A percentile compares a stretch with the other conserved stretches of the same genome.
Evolutionary conservation across 2,113 vertebrate genomes (phyloP).

Genomic region (Triplophysa dalaica): DNA sequence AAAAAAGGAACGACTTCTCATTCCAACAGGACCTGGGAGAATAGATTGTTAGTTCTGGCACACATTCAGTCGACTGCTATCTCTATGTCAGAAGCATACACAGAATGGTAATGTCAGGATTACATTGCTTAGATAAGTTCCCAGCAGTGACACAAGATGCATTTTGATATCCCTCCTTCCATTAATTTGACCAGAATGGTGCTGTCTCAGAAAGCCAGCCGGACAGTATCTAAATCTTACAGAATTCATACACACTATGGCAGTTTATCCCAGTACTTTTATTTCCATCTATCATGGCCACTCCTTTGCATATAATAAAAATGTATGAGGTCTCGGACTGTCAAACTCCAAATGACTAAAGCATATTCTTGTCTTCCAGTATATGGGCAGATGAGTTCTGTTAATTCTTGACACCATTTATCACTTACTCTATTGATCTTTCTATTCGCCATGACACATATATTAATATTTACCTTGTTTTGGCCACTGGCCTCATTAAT

Average conservation of each 20-base stretch:
- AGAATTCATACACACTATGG: neutral
- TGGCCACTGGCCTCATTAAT: constrained; percentile 7
- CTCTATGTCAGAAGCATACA: neutral
- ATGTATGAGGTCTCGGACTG: no score
- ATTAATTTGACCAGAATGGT: no score
- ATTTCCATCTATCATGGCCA: no score
- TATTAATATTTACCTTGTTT: constrained; percentile 19
- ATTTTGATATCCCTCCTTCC: neutral
- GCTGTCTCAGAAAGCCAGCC: neutral
- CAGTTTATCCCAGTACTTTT: no score
- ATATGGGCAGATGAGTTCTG: no score
- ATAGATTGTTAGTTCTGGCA: constrained; percentile 1
- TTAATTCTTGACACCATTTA: neutral
- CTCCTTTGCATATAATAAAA: no score
- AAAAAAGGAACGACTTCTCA: neutral
- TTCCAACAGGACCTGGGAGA: neutral
- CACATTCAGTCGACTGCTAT: neutral
- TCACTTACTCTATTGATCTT: neutral
- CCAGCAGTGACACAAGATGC: neutral
- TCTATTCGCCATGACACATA: constrained; percentile 16
- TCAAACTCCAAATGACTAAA: no score
- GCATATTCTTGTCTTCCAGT: no score
- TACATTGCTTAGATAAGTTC: neutral
- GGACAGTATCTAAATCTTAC: neutral
- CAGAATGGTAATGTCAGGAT: constrained; percentile 5